Evolutionary conservation across 1,140 invertebrate species (phyloP), one percentile per base, ranked within the genome.

Genomic region (Drosophila repletoides): DNA sequence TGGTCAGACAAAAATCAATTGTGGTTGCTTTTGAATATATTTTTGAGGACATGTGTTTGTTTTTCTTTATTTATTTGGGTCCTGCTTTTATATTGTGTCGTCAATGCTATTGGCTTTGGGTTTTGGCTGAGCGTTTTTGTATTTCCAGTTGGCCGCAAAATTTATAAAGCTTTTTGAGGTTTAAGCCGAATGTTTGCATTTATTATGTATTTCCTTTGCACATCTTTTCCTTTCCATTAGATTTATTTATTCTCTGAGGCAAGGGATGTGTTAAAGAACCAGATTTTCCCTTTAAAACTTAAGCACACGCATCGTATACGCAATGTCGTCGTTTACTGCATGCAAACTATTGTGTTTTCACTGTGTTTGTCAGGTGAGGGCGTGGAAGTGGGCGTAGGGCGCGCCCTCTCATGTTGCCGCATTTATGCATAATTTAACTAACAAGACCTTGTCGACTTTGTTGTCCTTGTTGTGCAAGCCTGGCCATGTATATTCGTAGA

Each of bases 381-480:
- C 15, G 19, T 22, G 9, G 28, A 36, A 5, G 17, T 24, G 31
- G 6, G 3, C 1, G 14, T 34, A 19, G 26, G 36, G 10, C 33
- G 34, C 60, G 72, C 65, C 56, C 45, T 28, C 40, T 41, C 34
- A 45, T 31, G 14, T 15, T 33, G 41, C 33, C 58, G 74, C 74
- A 58, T 86, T 64, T 79, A 86, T 84, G 75, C 79, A 84, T 84
- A 79, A 84, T 84, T 84, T 80, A 86, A 86, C 79, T 84, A 86
- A 84, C 65, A 84, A 79, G 79, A 74, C 71, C 79, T 72, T 79
- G 74, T 71, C 56, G 49, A 70, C 60, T 56, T 33, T 43, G 28
- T 46, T 59, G 80, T 71, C 70, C 74, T 79, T 71, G 59, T 61
- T 80, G 73, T 69, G 52, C 43, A 19, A 24, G 14, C 43, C 14